Evolutionary conservation across 2,797 vertebrate genomes (phyloP).

Genomic region (Triplophysa yarkandensis): DNA sequence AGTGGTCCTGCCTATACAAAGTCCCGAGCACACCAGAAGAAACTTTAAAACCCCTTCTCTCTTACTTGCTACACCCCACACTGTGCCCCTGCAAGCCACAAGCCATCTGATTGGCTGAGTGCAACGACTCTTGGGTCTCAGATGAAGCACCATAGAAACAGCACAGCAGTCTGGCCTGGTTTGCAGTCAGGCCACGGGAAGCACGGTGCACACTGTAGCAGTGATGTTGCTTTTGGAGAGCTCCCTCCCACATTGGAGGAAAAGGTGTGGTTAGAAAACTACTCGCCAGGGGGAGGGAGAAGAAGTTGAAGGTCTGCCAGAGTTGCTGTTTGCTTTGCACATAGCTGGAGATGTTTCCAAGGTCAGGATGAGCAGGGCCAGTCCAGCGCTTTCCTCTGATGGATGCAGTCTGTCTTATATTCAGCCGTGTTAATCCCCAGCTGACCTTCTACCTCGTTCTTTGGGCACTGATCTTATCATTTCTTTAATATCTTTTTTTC

Average conservation of each 20-base stretch:
- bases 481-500: not conserved
- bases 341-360: constrained; percentile 25
- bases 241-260: constrained; percentile 39
- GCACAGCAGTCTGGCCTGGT: constrained; percentile 50
- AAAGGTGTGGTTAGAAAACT: constrained; percentile 43
- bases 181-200: constrained; percentile 46
- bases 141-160: constrained; percentile 51
- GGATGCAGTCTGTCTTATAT: constrained; percentile 4
- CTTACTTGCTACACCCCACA: constrained; percentile 15
- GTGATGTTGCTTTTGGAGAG: constrained; percentile 45
- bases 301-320: not conserved
- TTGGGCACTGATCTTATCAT: not conserved
- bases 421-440: too few species aligned
- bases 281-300: constrained; percentile 5
- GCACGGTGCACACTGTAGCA: constrained; percentile 25
- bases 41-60: constrained; percentile 14
- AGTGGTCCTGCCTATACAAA: constrained; percentile 1
- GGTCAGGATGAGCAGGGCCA: constrained; percentile 3
- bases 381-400: not conserved
- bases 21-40: constrained; percentile 8
- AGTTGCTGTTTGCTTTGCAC: constrained; percentile 32
- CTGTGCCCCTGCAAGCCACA: constrained; percentile 5
- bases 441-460: not conserved
- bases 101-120: constrained; percentile 50
- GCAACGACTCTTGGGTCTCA: constrained; percentile 33